Percentiles rank a stretch among this genome's conserved stretches.
phyloP scores from a whole-genome alignment of 2,888 invertebrate species.

The Bombylius discolor region DNA sequence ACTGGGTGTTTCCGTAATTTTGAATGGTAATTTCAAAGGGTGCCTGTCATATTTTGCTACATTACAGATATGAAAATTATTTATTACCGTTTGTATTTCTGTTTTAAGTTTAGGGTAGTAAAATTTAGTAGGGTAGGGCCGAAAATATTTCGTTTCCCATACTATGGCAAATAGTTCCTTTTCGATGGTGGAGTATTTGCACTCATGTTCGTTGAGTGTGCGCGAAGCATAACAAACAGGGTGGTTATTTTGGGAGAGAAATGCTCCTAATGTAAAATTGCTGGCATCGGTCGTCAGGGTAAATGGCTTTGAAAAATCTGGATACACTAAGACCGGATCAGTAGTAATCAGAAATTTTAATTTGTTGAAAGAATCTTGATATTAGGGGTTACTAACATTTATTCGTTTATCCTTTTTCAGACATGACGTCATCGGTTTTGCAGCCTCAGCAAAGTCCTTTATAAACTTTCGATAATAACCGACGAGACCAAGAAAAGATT shows the following conservation, averaged over 20 bases:
- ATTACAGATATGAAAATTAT: constrained; percentile 7
- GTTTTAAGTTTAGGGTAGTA: constrained; percentile 3
- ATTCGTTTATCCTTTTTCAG: constrained; percentile 7
- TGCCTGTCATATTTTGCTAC: constrained; percentile 6
- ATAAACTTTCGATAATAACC: constrained; percentile 4
- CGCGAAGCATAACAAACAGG: constrained; percentile 3
- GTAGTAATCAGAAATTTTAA: neutral
- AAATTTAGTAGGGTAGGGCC: constrained; percentile 3
- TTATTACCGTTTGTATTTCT: constrained; percentile 5
- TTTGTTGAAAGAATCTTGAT: neutral
- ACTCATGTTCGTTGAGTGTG: constrained; percentile 8
- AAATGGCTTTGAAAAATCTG: constrained; percentile 2
- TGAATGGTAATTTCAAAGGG: constrained; percentile 6
- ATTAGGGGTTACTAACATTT: constrained; percentile 2
- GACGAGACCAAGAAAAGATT: constrained; percentile 7
- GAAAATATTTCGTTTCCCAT: constrained; percentile 1
- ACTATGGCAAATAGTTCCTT: constrained; percentile 8
- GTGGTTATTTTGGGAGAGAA: constrained; percentile 1
- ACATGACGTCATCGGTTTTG: constrained; percentile 1
- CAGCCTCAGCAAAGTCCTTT: constrained; percentile 1
- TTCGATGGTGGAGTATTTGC: constrained; percentile 3
- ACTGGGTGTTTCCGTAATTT: constrained; percentile 4
- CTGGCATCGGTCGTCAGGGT: neutral
- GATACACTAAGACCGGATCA: constrained; percentile 1
- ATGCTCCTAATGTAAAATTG: neutral